These are phyloP conservation scores for Drosophila falleni DNA, from an alignment of 2,888 invertebrate species.

Conservation along the genomic window DNA sequence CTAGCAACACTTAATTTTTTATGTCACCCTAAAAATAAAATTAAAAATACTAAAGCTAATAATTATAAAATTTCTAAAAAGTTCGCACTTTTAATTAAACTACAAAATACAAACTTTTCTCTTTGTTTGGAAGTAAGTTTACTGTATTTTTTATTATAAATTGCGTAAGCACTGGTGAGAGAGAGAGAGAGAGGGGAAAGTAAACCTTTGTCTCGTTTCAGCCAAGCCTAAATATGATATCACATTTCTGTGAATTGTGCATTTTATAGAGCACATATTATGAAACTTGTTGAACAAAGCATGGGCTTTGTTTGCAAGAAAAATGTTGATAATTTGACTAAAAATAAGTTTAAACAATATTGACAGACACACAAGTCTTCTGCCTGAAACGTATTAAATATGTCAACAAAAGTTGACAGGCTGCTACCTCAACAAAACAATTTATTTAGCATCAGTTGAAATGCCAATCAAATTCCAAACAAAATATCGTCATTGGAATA, in stretches of 20 bases:
- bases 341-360: slow-evolving; percentile 2
- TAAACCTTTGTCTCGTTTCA: slow-evolving; percentile 17
- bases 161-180: slow-evolving; percentile 28
- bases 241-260: slow-evolving; percentile 48
- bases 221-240: slow-evolving; percentile 40
- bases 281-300: slow-evolving; percentile 15
- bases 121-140: slow-evolving; percentile 14
- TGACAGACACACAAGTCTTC: not conserved
- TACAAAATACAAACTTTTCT: slow-evolving; percentile 19
- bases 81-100: slow-evolving; percentile 40
- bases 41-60: slow-evolving; percentile 18
- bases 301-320: slow-evolving; percentile 3
- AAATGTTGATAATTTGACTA: not conserved
- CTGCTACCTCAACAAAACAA: slow-evolving; percentile 41
- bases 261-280: slow-evolving; percentile 29
- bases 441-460: slow-evolving; percentile 14
- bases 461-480: slow-evolving; percentile 9
- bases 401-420: slow-evolving; percentile 5
- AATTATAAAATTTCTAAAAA: slow-evolving; percentile 27
- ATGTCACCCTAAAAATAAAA: slow-evolving; percentile 16
- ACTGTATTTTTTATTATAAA: slow-evolving; percentile 13
- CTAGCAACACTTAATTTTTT: slow-evolving; percentile 10
- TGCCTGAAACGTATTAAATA: not conserved
- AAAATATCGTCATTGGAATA: not conserved
- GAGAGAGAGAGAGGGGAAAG: not conserved